Conservation (phyloP, 92 coral and sea anemone species). For the Epizoanthus rinbou region DNA sequence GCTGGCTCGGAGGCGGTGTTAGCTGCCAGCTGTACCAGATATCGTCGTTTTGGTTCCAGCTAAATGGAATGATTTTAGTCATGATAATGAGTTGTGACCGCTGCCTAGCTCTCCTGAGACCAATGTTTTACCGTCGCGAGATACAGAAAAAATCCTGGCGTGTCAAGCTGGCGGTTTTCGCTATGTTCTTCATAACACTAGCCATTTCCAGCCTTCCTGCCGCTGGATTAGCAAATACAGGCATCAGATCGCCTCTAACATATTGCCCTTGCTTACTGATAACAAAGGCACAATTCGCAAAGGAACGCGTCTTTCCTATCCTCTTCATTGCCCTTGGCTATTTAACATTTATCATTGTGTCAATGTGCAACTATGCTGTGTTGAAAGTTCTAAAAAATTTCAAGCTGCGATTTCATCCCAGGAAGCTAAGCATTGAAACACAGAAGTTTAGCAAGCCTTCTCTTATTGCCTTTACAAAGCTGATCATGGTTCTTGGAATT, state of each 20-base stretch:
- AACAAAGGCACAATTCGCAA: constrained; percentile 46
- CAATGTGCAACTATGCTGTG: constrained; percentile 60
- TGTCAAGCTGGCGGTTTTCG: constrained; percentile 39
- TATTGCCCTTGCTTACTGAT: constrained; percentile 68
- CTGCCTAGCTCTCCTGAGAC: constrained; percentile 56
- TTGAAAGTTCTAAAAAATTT: constrained; percentile 49
- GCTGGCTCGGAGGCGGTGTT: constrained; percentile 64
- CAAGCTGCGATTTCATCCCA: constrained; percentile 48
- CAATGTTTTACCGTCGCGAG: constrained; percentile 56
- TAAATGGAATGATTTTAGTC: constrained; percentile 68
- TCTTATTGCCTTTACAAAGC: constrained; percentile 59
- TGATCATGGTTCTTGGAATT: constrained; percentile 58
- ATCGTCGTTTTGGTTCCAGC: constrained; percentile 66
- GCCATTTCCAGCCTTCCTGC: constrained; percentile 60
- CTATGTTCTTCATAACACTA: constrained; percentile 40
- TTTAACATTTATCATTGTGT: constrained; percentile 56
- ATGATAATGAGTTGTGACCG: constrained; percentile 73
- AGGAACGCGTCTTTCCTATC: constrained; percentile 50
- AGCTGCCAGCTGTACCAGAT: constrained; percentile 69
- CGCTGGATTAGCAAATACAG: constrained; percentile 59
- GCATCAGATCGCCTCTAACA: constrained; percentile 54
- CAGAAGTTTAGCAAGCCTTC: constrained; percentile 43
- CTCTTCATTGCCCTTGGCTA: constrained; percentile 60
- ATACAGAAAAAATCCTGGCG: constrained; percentile 53
- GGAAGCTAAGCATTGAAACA: constrained; percentile 49